These are phyloP conservation scores for Brachionus sp. DNA, from an alignment of 1,140 invertebrate species.

Conservation along the genomic window DNA sequence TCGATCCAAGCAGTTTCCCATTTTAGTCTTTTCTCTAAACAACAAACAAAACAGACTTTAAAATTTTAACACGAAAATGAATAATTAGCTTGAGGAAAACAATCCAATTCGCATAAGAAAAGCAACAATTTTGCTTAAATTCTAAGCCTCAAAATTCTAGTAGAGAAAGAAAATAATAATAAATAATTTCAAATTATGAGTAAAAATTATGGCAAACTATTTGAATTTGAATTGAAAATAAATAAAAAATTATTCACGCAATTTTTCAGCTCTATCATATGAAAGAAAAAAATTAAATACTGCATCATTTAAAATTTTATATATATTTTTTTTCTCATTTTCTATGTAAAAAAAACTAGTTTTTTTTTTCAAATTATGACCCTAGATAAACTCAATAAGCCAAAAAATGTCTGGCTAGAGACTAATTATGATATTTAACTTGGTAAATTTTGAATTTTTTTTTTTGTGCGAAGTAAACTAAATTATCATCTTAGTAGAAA, in stretches of 20 bases:
- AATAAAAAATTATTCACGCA: not conserved
- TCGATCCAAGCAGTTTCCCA: constrained; percentile 56
- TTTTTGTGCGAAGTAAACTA: too few species aligned
- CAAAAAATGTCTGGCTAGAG: too few species aligned
- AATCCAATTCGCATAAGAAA: not conserved
- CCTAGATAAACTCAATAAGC: too few species aligned
- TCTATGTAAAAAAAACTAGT: not conserved
- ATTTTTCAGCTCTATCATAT: not conserved
- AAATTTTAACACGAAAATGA: not conserved
- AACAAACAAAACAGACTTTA: not conserved
- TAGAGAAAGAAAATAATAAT: not conserved
- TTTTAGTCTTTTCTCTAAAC: constrained; percentile 7
- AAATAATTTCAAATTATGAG: not conserved
- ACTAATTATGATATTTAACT: too few species aligned
- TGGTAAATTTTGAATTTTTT: too few species aligned
- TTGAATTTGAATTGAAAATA: not conserved
- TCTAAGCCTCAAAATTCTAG: not conserved
- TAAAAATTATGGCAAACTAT: not conserved
- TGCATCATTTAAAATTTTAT: not conserved
- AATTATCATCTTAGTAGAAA: too few species aligned
- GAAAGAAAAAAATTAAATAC: not conserved
- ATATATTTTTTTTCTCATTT: not conserved
- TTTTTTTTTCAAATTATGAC: not conserved
- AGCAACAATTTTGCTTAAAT: not conserved
- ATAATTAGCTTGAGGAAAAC: constrained; percentile 10